Percentiles rank a stretch among this genome's conserved stretches.
These are phyloP conservation scores for Campoletis raptor DNA, from an alignment of 2,888 invertebrate species.

Conservation along the genomic window DNA sequence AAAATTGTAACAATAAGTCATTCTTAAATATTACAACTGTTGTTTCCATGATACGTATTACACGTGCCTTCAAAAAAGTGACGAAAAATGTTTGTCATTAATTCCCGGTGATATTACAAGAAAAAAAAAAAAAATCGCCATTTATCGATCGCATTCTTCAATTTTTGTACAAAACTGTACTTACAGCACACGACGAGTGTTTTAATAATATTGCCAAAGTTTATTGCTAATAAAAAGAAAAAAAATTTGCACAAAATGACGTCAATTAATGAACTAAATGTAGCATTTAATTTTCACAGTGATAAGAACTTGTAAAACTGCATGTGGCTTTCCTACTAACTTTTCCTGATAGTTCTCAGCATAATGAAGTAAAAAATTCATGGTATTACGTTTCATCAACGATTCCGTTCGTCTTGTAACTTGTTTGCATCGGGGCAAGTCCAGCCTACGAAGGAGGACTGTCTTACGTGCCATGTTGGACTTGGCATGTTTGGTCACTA, in stretches of 20 bases:
- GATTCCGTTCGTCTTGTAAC: neutral
- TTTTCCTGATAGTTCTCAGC: neutral
- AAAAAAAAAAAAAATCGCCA: neutral
- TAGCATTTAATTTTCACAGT: neutral
- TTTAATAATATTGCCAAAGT: slow-evolving; percentile 7
- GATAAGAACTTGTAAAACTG: slow-evolving; percentile 13
- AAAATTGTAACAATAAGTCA: slow-evolving; percentile 17
- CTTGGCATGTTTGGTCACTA: slow-evolving; percentile 66
- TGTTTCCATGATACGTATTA: slow-evolving; percentile 3
- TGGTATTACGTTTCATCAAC: neutral
- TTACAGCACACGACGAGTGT: slow-evolving; percentile 28
- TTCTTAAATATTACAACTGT: neutral
- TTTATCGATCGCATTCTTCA: neutral
- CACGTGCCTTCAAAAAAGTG: slow-evolving; percentile 55
- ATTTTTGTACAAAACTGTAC: slow-evolving; percentile 43
- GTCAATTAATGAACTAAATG: neutral
- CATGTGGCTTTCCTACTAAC: slow-evolving; percentile 59
- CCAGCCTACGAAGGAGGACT: slow-evolving; percentile 27
- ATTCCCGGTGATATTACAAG: neutral
- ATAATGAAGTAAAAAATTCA: neutral
- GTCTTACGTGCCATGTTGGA: slow-evolving; percentile 57
- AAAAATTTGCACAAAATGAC: slow-evolving; percentile 25
- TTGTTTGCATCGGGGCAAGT: slow-evolving; percentile 11
- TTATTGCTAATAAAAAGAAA: slow-evolving; percentile 13
- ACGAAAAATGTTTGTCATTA: neutral